phyloP scores from a whole-genome alignment of 2,113 vertebrate species.

The Rhynchopsitta pachyrhyncha region DNA sequence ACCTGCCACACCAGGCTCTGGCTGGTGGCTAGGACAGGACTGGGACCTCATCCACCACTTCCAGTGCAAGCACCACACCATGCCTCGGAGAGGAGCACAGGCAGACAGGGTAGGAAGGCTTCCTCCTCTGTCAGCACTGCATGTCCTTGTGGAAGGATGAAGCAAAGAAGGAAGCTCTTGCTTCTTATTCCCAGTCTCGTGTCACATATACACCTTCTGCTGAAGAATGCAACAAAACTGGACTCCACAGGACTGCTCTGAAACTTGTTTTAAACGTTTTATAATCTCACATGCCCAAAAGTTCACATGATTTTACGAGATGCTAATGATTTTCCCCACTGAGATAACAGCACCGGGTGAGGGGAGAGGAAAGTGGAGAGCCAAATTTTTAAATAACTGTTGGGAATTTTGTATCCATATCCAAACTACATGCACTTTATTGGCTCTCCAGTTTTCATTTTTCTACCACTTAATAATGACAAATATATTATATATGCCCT shows the following conservation, averaged over 20 bases:
- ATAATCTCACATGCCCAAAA: background rate
- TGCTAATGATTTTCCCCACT: background rate
- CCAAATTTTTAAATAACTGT: background rate
- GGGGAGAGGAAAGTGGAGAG: background rate
- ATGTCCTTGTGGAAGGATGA: background rate
- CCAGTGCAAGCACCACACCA: background rate
- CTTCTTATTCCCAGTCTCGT: background rate
- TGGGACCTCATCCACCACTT: background rate
- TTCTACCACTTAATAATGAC: constrained; percentile 23
- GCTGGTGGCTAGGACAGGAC: rapidly evolving
- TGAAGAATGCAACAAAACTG: background rate
- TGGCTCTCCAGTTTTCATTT: constrained; percentile 26
- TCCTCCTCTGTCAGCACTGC: background rate
- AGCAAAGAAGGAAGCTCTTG: background rate
- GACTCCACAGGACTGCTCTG: background rate
- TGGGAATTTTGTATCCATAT: background rate
- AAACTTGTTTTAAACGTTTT: background rate
- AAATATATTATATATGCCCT: background rate
- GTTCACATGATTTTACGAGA: background rate
- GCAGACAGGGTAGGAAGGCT: background rate
- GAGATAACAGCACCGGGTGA: background rate
- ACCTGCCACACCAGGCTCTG: rapidly evolving
- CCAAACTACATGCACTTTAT: constrained; percentile 9
- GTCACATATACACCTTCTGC: background rate
- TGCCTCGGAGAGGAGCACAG: rapidly evolving